Percentiles rank a stretch among this genome's conserved stretches.
Conservation (phyloP, 2,797 vertebrate genomes). For the Thunnus albacares region DNA sequence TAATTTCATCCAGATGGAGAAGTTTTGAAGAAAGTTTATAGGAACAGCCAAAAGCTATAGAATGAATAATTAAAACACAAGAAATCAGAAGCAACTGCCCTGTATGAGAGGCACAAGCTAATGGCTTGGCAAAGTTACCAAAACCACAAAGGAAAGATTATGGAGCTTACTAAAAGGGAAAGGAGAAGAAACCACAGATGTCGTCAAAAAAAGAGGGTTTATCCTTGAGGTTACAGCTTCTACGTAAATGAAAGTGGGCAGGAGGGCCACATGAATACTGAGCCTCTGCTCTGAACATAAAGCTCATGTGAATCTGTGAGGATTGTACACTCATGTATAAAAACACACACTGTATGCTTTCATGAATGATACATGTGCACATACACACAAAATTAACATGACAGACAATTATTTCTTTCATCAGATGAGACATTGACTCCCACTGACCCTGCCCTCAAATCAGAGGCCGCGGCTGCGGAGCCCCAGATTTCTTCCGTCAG, state of each 20-base stretch:
- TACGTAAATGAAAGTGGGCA: conserved; percentile 69
- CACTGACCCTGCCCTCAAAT: conserved; percentile 58
- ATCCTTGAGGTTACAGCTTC: conserved; percentile 74
- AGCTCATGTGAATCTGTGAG: conserved; percentile 33
- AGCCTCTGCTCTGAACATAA: conserved; percentile 48
- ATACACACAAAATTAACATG: conserved; percentile 50
- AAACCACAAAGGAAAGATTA: conserved; percentile 76
- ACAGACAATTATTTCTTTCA: conserved; percentile 69
- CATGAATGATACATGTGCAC: conserved; percentile 37
- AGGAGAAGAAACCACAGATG: conserved; percentile 75
- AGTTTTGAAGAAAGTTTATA: conserved; percentile 20
- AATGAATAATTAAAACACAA: conserved; percentile 67
- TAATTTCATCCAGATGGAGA: conserved; percentile 56
- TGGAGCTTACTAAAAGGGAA: conserved; percentile 77
- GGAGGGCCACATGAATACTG: conserved; percentile 68
- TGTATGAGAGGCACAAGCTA: conserved; percentile 55
- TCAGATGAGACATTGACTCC: conserved; percentile 60
- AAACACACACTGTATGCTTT: conserved; percentile 37
- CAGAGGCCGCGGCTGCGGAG: conserved; percentile 29
- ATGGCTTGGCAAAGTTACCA: conserved; percentile 57
- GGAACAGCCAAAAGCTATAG: conserved; percentile 61
- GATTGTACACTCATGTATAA: conserved; percentile 22
- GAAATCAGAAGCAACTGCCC: conserved; percentile 61
- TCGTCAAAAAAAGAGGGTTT: conserved; percentile 77
- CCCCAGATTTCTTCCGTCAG: conserved; percentile 48